Conservation (phyloP, 2,888 invertebrate species). For the Sturmia bella region DNA sequence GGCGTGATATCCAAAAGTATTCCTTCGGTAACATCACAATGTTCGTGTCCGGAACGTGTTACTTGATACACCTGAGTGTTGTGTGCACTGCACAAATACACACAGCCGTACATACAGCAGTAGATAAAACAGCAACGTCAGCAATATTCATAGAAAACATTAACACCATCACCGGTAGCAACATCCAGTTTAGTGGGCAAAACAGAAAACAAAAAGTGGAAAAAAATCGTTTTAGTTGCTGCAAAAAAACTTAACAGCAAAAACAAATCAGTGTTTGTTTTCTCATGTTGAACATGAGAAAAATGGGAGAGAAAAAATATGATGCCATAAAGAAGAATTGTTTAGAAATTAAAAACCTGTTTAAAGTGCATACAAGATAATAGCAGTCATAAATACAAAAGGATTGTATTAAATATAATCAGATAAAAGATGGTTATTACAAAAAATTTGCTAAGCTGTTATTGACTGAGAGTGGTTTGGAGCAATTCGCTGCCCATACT, state of each 20-base stretch:
- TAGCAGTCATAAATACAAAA: not conserved
- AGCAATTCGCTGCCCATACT: too few species aligned
- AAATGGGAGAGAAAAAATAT: conserved; percentile 44
- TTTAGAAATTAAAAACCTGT: conserved; percentile 7
- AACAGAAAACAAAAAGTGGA: not conserved
- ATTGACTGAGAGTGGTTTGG: too few species aligned
- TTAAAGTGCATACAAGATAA: not conserved
- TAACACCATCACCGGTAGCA: conserved; percentile 38
- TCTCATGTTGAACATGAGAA: conserved; percentile 16
- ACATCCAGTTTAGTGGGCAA: conserved; percentile 21
- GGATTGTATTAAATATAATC: not conserved
- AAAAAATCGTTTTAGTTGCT: conserved; percentile 37
- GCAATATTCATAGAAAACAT: conserved; percentile 39
- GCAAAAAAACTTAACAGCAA: conserved; percentile 57
- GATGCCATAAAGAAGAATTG: conserved; percentile 33
- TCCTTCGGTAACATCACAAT: conserved; percentile 88
- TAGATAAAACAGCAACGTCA: conserved; percentile 5
- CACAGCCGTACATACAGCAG: not conserved
- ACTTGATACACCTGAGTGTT: conserved; percentile 87
- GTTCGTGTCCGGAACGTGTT: conserved; percentile 87
- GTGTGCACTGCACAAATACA: conserved; percentile 81
- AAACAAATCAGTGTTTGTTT: conserved; percentile 60
- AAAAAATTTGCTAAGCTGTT: too few species aligned
- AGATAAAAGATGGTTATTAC: not conserved
- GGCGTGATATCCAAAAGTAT: conserved; percentile 87